Percentiles rank a stretch among this genome's conserved stretches.
These are phyloP conservation scores for rat (Rattus norvegicus) DNA, from an alignment of 2,113 vertebrate genomes.

Conservation along the genomic window DNA sequence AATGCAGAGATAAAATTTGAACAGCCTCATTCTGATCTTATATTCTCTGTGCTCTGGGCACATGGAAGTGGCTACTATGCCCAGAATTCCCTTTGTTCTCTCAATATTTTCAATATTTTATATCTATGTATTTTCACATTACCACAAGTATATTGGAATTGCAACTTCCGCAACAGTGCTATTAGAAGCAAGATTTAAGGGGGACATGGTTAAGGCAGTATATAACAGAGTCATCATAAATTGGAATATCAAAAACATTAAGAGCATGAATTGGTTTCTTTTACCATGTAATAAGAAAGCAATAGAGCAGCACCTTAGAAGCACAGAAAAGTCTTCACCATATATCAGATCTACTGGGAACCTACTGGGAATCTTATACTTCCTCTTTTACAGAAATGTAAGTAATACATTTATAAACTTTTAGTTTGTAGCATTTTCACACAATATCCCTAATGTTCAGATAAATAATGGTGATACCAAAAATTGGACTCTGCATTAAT, in stretches of 20 bases:
- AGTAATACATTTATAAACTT: neutral
- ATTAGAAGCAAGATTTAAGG: neutral
- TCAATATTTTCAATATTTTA: no score
- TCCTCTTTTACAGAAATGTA: neutral
- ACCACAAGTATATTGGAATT: neutral
- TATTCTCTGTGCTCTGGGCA: neutral
- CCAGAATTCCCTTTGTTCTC: neutral
- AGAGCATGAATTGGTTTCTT: neutral
- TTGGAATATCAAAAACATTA: neutral
- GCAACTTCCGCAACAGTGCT: neutral
- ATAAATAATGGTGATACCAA: neutral
- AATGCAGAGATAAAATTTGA: neutral
- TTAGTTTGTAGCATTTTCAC: neutral
- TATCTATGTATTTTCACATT: neutral
- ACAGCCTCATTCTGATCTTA: neutral
- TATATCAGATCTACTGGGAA: neutral
- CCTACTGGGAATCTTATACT: neutral
- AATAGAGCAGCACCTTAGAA: neutral
- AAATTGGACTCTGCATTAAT: neutral
- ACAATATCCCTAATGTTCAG: neutral
- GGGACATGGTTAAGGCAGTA: no score
- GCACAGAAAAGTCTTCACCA: accelerated
- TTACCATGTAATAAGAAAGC: neutral
- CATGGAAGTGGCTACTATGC: no score
- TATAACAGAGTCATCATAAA: neutral